Percentiles rank a stretch among this genome's conserved stretches.
Evolutionary conservation across 1,140 invertebrate genomes (phyloP).

Genomic region (Rhagoletis pomonella): DNA sequence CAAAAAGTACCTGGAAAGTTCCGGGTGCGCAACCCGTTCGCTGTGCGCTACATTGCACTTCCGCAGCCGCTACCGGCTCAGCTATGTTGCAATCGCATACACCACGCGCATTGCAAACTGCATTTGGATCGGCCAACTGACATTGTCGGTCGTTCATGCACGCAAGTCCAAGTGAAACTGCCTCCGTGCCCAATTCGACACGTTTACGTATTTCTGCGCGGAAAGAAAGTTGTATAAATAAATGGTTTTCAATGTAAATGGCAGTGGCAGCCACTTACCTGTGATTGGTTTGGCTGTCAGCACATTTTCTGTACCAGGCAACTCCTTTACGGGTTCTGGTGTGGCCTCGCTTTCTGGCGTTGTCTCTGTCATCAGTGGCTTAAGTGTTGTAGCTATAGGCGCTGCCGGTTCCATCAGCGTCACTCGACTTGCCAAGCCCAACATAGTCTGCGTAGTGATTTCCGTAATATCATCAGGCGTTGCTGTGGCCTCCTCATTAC

Average conservation of each 20-base stretch:
- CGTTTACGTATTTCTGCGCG: constrained; percentile 70
- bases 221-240: constrained; percentile 46
- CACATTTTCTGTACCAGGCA: constrained; percentile 48
- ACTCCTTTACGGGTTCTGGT: constrained; percentile 59
- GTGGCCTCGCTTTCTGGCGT: constrained; percentile 34
- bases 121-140: constrained; percentile 84
- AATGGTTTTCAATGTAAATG: not conserved
- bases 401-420: constrained; percentile 75
- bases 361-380: constrained; percentile 62
- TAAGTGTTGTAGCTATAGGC: constrained; percentile 68
- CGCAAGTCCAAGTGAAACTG: constrained; percentile 84
- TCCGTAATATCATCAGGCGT: constrained; percentile 70
- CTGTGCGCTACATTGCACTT: constrained; percentile 80
- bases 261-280: constrained; percentile 55
- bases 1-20: constrained; percentile 84
- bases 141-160: constrained; percentile 87
- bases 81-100: constrained; percentile 85
- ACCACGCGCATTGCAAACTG: constrained; percentile 83
- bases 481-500: constrained; percentile 64
- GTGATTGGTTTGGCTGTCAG: constrained; percentile 57
- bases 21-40: constrained; percentile 86
- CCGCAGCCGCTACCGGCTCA: constrained; percentile 70
- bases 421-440: constrained; percentile 72
- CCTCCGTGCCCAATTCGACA: constrained; percentile 76
- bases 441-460: constrained; percentile 72